Evolutionary conservation across 2,113 vertebrate genomes (phyloP), one percentile per base, ranked within the genome.

Genomic region (Datnioides undecimradiatus): DNA sequence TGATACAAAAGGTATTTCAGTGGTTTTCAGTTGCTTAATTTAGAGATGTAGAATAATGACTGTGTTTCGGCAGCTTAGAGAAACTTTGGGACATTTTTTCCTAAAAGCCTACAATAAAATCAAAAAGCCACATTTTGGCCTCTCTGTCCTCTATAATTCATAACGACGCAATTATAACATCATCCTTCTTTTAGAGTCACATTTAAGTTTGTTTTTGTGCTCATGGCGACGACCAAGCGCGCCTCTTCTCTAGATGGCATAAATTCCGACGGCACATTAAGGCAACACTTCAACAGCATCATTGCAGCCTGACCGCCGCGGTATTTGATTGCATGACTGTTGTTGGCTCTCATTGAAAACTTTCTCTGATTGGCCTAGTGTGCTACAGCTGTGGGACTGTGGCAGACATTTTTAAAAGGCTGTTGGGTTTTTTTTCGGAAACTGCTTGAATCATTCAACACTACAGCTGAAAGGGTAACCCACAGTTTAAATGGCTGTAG

Each of bases 281-380:
- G 9, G 85, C 55, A 80, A 23, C 93, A 86, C 43, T 55, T 86
- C 77, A 80, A 65, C 33, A 81, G 77, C 77, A 57, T 80, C 80
- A 80, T 49, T 54, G 68, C 63, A 80, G 72, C 52, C 72, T 70
- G 71, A 84, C 87, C 55, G 81, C 73, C 76, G 82, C 65, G 69
- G 57, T 80, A 79, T 90, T 83, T 89, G 80, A 85, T 83, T 88
- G 83, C 65, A 55, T 71, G 87, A 62, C 55, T 82, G 72, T 36
- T 59, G 71, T 41, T 65, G 76, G 59, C 54, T 54, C 62, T 74
- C 67, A 87, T 78, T 91, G 72, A 88, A 88, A 79, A 85, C 63
- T 75, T 74, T 23, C 34, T 88, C 78, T 90, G 87, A 91, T 90
- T 94, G 88, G 83, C 48, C 79, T 67, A 9, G 33, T 65, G 29